Evolutionary conservation across 2,113 vertebrate species (phyloP).

Genomic region (Rousettus leschenaultii): DNA sequence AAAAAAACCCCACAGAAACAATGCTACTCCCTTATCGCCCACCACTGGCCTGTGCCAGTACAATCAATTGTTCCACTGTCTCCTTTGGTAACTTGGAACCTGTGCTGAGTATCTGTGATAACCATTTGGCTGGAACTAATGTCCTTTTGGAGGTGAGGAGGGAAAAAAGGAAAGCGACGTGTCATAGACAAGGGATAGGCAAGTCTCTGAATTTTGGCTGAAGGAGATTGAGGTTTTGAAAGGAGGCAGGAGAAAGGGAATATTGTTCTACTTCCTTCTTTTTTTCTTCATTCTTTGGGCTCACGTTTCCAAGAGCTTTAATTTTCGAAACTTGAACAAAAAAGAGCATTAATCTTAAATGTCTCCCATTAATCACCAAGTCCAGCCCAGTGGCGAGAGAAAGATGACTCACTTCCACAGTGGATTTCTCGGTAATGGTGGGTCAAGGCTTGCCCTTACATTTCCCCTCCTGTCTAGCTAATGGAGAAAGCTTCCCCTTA

Average conservation of each 20-base stretch:
- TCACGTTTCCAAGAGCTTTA: slow-evolving; percentile 52
- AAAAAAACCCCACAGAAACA: background rate
- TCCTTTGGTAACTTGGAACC: slow-evolving; percentile 8
- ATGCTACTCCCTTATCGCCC: background rate
- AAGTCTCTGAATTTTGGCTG: background rate
- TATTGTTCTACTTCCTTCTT: slow-evolving; percentile 14
- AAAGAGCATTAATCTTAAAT: slow-evolving; percentile 37
- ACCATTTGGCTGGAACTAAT: slow-evolving; percentile 32
- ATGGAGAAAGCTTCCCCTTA: slow-evolving; percentile 43
- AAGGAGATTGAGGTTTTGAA: background rate
- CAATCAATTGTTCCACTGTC: background rate
- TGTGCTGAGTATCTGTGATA: background rate
- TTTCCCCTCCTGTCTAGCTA: slow-evolving; percentile 45
- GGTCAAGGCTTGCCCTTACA: slow-evolving; percentile 5
- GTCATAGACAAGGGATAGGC: background rate
- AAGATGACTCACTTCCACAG: slow-evolving; percentile 44
- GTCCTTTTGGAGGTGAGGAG: slow-evolving; percentile 8
- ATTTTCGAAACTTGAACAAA: slow-evolving; percentile 62
- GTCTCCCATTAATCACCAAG: slow-evolving; percentile 32
- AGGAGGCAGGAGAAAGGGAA: slow-evolving; percentile 30
- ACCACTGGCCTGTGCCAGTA: background rate
- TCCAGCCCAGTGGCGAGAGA: slow-evolving; percentile 26
- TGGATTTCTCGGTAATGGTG: slow-evolving; percentile 44
- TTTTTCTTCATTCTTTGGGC: slow-evolving; percentile 10
- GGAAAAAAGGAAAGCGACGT: background rate